Evolutionary conservation across 2,113 vertebrate genomes (phyloP), one percentile per base, ranked within the genome.

Genomic region (Caranx ignobilis): DNA sequence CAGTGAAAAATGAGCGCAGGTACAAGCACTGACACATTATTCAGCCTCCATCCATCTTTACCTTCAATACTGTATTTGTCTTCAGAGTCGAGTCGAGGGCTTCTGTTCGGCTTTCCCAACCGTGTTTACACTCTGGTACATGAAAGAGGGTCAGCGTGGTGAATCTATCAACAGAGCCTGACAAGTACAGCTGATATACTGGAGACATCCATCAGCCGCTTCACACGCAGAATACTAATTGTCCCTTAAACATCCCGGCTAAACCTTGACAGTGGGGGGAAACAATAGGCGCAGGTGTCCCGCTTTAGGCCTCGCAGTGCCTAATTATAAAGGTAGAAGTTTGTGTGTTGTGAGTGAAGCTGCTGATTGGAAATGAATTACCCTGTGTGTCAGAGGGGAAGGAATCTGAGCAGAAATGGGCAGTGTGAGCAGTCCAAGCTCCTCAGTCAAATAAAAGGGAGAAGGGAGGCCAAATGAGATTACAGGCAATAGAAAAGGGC

Each of bases 381-480:
- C 70, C 89, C 87, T 73, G 87, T 76, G 89, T 92, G 93, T 94
- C 93, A 92, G 88, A 91, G 89, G 90, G 87, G 86, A 92, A 75
- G 70, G 86, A 86, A 94, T 90, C 82, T 68, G 84, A 91, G 81
- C 88, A 90, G 87, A 74, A 82, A 91, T 72, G 89, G 87, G 92
- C 91, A 91, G 89, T 81, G 89, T 88, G 92, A 94, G 93, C 95
- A 91, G 84, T 94, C 88, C 90, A 94, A 86, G 94, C 93, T 93
- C 94, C 93, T 92, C 92, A 92, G 95, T 96, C 95, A 93, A 95
- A 92, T 93, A 93, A 94, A 93, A 95, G 93, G 93, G 95, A 94
- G 92, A 94, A 92, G 88, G 94, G 92, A 95, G 90, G 94, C 95
- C 94, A 97, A 96, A 97, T 97, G 95, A 97, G 96, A 96, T 97